Conservation (phyloP, 2,113 vertebrate genomes). For the Ciconia stormi region DNA sequence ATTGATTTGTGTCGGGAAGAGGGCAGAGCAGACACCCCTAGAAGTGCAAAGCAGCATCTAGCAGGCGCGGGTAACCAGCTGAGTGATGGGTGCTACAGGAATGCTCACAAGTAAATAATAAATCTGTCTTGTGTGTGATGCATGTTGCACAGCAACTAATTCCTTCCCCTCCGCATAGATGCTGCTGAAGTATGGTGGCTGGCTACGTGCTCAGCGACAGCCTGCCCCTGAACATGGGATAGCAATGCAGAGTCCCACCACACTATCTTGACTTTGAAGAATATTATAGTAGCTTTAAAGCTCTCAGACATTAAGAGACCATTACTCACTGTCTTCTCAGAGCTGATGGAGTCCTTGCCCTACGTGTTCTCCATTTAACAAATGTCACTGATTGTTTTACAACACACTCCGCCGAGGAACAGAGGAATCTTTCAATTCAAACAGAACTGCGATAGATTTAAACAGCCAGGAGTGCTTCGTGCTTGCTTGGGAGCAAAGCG, state of each 20-base stretch:
- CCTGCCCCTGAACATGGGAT: neutral
- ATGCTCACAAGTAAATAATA: neutral
- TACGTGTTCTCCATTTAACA: conserved; percentile 61
- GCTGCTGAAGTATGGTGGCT: neutral
- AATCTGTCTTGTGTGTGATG: conserved; percentile 12
- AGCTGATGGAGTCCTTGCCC: conserved; percentile 60
- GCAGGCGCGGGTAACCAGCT: neutral
- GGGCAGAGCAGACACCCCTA: neutral
- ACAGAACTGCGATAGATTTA: neutral
- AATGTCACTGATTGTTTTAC: conserved; percentile 64
- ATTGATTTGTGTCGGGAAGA: neutral
- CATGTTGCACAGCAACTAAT: neutral
- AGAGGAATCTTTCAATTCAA: conserved; percentile 34
- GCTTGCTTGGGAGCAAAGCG: neutral
- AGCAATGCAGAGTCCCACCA: neutral
- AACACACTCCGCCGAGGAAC: neutral
- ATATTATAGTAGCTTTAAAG: conserved; percentile 50
- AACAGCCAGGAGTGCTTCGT: rapidly evolving
- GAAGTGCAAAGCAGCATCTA: neutral
- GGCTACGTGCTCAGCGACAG: rapidly evolving
- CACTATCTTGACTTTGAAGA: conserved; percentile 25
- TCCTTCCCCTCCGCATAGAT: neutral
- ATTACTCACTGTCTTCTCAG: conserved; percentile 53
- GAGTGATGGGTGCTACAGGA: neutral
- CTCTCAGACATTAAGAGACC: conserved; percentile 46